These are phyloP conservation scores for Actenoides lindsayi DNA, from an alignment of 2,113 vertebrate species.

Conservation along the genomic window DNA sequence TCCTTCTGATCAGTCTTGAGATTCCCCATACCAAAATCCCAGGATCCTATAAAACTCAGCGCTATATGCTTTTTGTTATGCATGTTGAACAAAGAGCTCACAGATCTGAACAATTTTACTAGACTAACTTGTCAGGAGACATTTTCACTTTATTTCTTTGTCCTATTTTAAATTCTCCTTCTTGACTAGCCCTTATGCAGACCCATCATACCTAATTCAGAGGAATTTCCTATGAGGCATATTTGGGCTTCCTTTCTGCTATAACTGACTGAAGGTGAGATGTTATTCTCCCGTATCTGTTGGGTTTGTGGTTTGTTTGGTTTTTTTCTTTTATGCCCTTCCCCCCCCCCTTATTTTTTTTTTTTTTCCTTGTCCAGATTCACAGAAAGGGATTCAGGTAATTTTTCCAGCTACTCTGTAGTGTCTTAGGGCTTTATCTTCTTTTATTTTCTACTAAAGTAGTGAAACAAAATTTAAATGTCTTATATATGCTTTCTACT, in stretches of 20 bases:
- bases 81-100: neutral
- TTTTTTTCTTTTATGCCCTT: neutral
- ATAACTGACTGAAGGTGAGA: neutral
- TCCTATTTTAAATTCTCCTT: neutral
- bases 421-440: neutral
- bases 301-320: neutral
- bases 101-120: neutral
- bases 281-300: neutral
- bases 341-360: neutral
- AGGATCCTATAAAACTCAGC: neutral
- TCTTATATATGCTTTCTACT: neutral
- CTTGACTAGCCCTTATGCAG: neutral
- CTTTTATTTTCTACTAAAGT: neutral
- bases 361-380: neutral
- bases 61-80: neutral
- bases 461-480: neutral
- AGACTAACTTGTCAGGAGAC: neutral
- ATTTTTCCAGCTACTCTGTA: neutral
- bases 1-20: neutral
- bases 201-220: neutral
- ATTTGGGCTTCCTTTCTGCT: neutral
- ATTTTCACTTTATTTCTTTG: neutral
- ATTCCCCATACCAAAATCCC: neutral
- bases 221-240: neutral
- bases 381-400: neutral